A percentile compares a stretch with the other conserved stretches of the same genome.
Evolutionary conservation across 1,140 invertebrate species (phyloP).

Genomic region (Chelonus insularis): DNA sequence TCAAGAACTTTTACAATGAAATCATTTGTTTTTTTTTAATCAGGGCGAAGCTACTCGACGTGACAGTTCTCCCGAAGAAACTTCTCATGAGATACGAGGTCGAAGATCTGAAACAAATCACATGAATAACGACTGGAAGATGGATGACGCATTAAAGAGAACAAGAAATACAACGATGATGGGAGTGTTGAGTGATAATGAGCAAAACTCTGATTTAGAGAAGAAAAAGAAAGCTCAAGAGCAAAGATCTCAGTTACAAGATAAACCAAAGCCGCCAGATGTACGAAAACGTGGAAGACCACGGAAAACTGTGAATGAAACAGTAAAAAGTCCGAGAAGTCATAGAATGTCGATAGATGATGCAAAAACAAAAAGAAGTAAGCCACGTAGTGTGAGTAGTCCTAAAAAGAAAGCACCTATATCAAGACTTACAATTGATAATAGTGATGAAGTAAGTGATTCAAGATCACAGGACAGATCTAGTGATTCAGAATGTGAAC

Average conservation of each 20-base stretch:
- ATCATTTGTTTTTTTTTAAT: slow-evolving; percentile 10
- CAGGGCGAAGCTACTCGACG: slow-evolving; percentile 28
- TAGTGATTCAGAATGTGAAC: slow-evolving; percentile 41
- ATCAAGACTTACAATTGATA: slow-evolving; percentile 41
- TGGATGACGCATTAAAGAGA: slow-evolving; percentile 44
- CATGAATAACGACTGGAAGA: slow-evolving; percentile 41
- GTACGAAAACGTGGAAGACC: slow-evolving; percentile 55
- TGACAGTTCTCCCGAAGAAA: slow-evolving; percentile 27
- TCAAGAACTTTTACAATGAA: not conserved
- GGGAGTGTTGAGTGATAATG: slow-evolving; percentile 46
- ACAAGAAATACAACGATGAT: slow-evolving; percentile 38
- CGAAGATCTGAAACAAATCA: slow-evolving; percentile 31
- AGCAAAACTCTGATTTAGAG: slow-evolving; percentile 47
- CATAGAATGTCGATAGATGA: slow-evolving; percentile 33
- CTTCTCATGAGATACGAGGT: slow-evolving; percentile 21
- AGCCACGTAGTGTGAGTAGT: slow-evolving; percentile 33
- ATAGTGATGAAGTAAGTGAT: slow-evolving; percentile 44
- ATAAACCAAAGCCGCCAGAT: slow-evolving; percentile 55
- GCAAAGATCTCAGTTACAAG: slow-evolving; percentile 39
- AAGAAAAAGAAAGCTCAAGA: slow-evolving; percentile 44
- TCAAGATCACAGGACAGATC: slow-evolving; percentile 34
- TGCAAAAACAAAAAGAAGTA: slow-evolving; percentile 40
- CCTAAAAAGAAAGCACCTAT: slow-evolving; percentile 47
- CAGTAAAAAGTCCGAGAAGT: slow-evolving; percentile 44
- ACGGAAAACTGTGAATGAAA: slow-evolving; percentile 50